A percentile compares a stretch with the other conserved stretches of the same genome.
These are phyloP conservation scores for Chaenocephalus aceratus DNA, from an alignment of 2,113 vertebrate species.

Conservation along the genomic window DNA sequence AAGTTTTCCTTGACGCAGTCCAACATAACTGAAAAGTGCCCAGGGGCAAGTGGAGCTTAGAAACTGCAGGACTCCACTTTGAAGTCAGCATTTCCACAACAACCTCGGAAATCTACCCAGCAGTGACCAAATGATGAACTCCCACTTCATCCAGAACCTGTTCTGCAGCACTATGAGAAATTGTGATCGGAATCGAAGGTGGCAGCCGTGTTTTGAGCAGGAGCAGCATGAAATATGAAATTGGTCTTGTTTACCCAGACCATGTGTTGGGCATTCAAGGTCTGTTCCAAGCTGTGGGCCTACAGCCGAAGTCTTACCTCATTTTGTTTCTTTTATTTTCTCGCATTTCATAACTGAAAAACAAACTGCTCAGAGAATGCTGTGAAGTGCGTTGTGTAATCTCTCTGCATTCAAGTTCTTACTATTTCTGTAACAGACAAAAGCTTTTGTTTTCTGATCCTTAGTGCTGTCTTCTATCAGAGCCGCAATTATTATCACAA, in stretches of 20 bases:
- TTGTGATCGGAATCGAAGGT: not conserved
- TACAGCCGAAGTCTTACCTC: not conserved
- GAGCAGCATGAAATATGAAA: not conserved
- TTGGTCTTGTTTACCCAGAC: not conserved
- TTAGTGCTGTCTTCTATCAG: not conserved
- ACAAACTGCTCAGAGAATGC: not conserved
- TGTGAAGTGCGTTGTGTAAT: not conserved
- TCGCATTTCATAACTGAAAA: not conserved
- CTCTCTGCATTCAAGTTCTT: not conserved
- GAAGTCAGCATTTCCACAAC: conserved; percentile 15
- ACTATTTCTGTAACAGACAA: not conserved
- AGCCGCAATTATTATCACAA: not conserved
- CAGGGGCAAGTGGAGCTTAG: not conserved
- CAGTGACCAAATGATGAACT: conserved; percentile 1
- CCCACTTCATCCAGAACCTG: not conserved
- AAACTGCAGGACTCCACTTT: conserved; percentile 9
- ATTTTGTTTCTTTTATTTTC: not conserved
- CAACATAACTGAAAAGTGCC: not conserved
- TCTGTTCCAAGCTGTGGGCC: not conserved
- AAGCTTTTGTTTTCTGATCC: not conserved
- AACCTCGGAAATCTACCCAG: conserved; percentile 8
- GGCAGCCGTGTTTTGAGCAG: not conserved
- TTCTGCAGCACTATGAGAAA: not conserved
- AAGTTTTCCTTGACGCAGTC: conserved; percentile 5
- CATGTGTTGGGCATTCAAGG: not conserved